Conservation (phyloP, 2,797 vertebrate genomes). For the Naso thynnoides region DNA sequence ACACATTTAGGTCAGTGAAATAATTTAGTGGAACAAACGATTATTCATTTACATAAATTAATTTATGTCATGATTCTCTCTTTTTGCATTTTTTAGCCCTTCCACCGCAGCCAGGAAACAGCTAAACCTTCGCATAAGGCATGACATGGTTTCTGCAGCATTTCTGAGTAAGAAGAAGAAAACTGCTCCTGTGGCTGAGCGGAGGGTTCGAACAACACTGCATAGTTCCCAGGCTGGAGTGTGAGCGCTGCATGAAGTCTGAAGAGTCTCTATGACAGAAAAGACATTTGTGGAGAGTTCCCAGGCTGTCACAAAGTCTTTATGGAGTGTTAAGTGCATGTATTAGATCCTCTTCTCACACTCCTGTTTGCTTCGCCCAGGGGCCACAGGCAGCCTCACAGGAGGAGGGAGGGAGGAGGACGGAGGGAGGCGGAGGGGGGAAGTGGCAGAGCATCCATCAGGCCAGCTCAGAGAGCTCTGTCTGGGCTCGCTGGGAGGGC, state of each 20-base stretch:
- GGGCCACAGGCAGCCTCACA: constrained; percentile 33
- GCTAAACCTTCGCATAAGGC: constrained; percentile 26
- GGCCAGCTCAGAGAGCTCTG: constrained; percentile 45
- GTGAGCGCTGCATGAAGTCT: constrained; percentile 12
- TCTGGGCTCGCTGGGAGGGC: constrained; percentile 51
- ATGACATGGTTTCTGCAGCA: constrained; percentile 30
- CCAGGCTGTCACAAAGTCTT: constrained; percentile 58
- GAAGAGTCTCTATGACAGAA: constrained; percentile 3
- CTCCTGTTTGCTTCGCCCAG: constrained; percentile 19
- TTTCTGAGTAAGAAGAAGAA: too few species aligned
- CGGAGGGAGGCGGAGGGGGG: background rate
- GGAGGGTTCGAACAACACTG: too few species aligned
- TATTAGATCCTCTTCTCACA: constrained; percentile 56
- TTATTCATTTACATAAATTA: constrained; percentile 72
- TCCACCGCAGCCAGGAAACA: constrained; percentile 21
- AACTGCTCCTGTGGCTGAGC: too few species aligned
- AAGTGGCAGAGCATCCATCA: constrained; percentile 43
- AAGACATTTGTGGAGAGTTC: constrained; percentile 47
- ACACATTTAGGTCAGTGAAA: constrained; percentile 55
- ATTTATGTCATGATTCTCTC: constrained; percentile 40
- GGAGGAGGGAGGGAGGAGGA: background rate
- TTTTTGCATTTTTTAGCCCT: constrained; percentile 26
- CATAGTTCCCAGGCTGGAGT: constrained; percentile 42
- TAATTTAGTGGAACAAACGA: constrained; percentile 77
- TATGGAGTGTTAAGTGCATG: constrained; percentile 59